Percentiles rank a stretch among this genome's conserved stretches.
phyloP scores from a whole-genome alignment of 2,888 invertebrate genomes.

The Ennomos erosarius region DNA sequence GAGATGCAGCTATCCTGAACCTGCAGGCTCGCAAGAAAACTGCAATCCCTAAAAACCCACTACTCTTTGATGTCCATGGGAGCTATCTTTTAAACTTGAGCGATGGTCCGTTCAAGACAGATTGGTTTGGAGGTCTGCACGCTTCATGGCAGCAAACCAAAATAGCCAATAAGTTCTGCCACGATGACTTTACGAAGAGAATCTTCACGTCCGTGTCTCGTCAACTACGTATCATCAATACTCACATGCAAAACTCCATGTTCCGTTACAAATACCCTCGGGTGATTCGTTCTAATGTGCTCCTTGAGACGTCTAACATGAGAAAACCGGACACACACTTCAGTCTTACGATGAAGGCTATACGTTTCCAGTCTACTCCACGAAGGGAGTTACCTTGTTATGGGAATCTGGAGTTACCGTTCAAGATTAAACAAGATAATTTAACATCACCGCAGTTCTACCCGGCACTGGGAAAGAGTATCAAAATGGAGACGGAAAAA shows the following conservation, averaged over 20 bases:
- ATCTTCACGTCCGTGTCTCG: slow-evolving; percentile 76
- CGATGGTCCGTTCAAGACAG: slow-evolving; percentile 48
- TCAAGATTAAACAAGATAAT: slow-evolving; percentile 74
- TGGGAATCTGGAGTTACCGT: slow-evolving; percentile 76
- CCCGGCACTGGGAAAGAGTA: slow-evolving; percentile 58
- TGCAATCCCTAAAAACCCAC: slow-evolving; percentile 56
- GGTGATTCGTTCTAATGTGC: slow-evolving; percentile 74
- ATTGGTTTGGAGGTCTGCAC: slow-evolving; percentile 68
- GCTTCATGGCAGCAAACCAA: slow-evolving; percentile 70
- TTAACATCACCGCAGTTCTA: slow-evolving; percentile 58
- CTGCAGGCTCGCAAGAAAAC: slow-evolving; percentile 61
- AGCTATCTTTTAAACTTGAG: slow-evolving; percentile 50
- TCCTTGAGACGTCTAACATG: slow-evolving; percentile 65
- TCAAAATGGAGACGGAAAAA: slow-evolving; percentile 60
- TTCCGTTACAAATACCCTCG: slow-evolving; percentile 76
- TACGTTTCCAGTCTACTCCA: slow-evolving; percentile 72
- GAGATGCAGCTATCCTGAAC: slow-evolving; percentile 58
- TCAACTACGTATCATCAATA: slow-evolving; percentile 74
- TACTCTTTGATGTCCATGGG: slow-evolving; percentile 55
- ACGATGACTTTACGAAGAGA: slow-evolving; percentile 68
- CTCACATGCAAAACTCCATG: slow-evolving; percentile 72
- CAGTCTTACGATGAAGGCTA: slow-evolving; percentile 67
- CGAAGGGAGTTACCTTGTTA: slow-evolving; percentile 77
- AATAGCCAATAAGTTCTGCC: slow-evolving; percentile 57
- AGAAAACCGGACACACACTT: slow-evolving; percentile 67